Base-by-base conservation (phyloP, 2,113 vertebrate species). In the Paracanthobrama guichenoti region DNA sequence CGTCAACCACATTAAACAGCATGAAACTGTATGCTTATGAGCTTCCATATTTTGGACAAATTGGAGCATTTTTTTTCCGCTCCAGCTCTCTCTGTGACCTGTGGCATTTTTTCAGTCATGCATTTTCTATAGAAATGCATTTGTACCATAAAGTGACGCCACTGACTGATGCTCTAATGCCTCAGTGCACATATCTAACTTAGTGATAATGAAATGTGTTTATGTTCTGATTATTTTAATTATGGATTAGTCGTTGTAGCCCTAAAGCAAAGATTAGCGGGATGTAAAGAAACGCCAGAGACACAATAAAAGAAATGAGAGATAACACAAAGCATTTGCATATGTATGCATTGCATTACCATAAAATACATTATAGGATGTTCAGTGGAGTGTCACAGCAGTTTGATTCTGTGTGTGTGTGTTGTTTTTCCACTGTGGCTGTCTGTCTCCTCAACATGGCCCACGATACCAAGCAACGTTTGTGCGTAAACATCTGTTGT, bases 401-500 rank as follows among this genome's bases (percentile, higher is more conserved):
- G 82, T 64, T 77, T 50, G 57, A 31, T 59, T 22, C 69, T 22
- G 59, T 24, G 42, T 5, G 14, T 39, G 35, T 48, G 24, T 67
- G 77, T 48, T 72, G 39, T 79, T 71, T 60, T 48, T 53, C 42
- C 59, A 55, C 20, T 24, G 10, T 46, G 53, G 16, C 53, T 84
- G 71, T 83, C 80, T 85, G 84, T 78, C 82, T 81, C 12, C 22
- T 57, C 75, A 84, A 28, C 39, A 42, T 66, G 48, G 5, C 44
- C 53, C 72, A 0, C 46, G 50, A 76, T 79, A 79, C 69, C 44
- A 22, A 78, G 55, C 20, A 20, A 35, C 50, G 18, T 64, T 88
- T 53, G 28, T 28, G 74, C 72, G 71, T 86, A 81, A 81, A 81
- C 85, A 86, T 67, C 72, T 84, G 85, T 84, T 59, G 75, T 81